These are phyloP conservation scores for Lycaon pictus DNA, from an alignment of 2,113 vertebrate genomes.

Conservation along the genomic window DNA sequence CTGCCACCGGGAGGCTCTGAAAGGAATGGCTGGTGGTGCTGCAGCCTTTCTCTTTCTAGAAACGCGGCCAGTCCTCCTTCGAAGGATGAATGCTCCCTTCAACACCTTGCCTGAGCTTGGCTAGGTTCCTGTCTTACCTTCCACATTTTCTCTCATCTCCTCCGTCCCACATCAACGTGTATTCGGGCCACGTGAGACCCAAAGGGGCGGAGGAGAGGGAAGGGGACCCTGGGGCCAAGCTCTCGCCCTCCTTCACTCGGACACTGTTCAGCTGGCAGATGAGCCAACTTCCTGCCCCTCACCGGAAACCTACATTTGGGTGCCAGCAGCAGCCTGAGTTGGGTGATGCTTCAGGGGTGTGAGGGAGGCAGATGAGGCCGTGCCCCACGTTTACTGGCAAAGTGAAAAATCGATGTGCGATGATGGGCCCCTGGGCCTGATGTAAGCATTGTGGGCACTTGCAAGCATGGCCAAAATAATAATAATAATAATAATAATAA, in stretches of 20 bases:
- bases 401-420: background rate
- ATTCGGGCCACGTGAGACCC: background rate
- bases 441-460: background rate
- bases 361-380: background rate
- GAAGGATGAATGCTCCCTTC: constrained; percentile 57
- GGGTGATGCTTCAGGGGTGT: background rate
- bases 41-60: constrained; percentile 67
- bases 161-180: background rate
- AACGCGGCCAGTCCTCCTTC: constrained; percentile 3
- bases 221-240: background rate
- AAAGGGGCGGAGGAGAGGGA: background rate
- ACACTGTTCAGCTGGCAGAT: background rate
- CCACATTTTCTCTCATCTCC: constrained; percentile 16
- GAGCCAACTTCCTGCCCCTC: background rate
- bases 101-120: constrained; percentile 55
- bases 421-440: background rate
- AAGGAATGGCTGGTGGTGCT: background rate
- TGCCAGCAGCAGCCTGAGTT: background rate
- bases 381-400: background rate
- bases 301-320: background rate
- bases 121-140: constrained; percentile 57
- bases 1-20: constrained; percentile 7
- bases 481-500: no score
- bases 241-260: background rate
- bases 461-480: background rate